Evolutionary conservation across 2,888 invertebrate species (phyloP).

Genomic region (Catocala sponsa): DNA sequence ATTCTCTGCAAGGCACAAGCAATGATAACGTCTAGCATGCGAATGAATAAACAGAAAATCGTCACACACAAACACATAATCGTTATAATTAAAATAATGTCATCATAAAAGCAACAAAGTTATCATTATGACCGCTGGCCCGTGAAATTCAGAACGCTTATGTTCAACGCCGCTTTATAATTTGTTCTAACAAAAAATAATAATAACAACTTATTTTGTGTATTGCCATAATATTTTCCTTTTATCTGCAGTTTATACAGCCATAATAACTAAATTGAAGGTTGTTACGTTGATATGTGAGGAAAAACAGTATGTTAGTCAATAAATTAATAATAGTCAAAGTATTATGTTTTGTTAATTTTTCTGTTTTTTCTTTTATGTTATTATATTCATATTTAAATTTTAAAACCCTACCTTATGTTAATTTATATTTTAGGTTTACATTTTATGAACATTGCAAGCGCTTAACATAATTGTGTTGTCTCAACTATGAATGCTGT

Average conservation of each 20-base stretch:
- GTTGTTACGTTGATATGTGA: background rate
- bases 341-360: too few relatives aligned
- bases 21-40: too few relatives aligned
- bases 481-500: too few relatives aligned
- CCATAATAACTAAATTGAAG: background rate
- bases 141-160: slow-evolving; percentile 37
- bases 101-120: slow-evolving; percentile 23
- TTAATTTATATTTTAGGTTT: too few relatives aligned
- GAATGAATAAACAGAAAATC: background rate
- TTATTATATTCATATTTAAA: too few relatives aligned
- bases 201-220: slow-evolving; percentile 12
- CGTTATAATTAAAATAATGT: slow-evolving; percentile 45
- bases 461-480: too few relatives aligned
- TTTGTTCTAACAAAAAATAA: slow-evolving; percentile 23
- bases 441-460: too few relatives aligned
- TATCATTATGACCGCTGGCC: slow-evolving; percentile 36
- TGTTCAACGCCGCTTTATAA: slow-evolving; percentile 7
- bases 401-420: too few relatives aligned
- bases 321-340: too few relatives aligned
- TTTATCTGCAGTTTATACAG: slow-evolving; percentile 4
- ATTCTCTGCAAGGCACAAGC: too few relatives aligned
- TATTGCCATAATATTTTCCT: slow-evolving; percentile 7
- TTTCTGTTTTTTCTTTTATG: too few relatives aligned
- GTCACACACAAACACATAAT: slow-evolving; percentile 24
- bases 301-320: too few relatives aligned